These are phyloP conservation scores for Saguinus midas DNA, from an alignment of 2,113 vertebrate genomes.

Conservation along the genomic window DNA sequence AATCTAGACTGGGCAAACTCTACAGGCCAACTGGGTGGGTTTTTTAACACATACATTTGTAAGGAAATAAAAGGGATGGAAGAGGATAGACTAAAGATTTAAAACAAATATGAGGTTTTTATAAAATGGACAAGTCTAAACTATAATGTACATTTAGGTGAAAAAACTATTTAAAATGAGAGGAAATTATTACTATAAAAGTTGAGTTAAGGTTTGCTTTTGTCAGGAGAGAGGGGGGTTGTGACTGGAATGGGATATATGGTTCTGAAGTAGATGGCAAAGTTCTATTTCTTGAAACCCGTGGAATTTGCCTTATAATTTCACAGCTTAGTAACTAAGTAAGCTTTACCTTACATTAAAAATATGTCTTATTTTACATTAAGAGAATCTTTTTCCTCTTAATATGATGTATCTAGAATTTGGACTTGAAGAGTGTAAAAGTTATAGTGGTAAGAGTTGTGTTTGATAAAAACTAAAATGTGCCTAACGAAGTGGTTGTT, in stretches of 20 bases:
- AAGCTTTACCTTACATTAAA: background rate
- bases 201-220: background rate
- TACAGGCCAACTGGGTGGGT: background rate
- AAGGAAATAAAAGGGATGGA: constrained; percentile 8
- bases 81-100: background rate
- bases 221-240: background rate
- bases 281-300: background rate
- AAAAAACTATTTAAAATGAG: background rate
- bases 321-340: background rate
- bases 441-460: background rate
- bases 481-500: background rate
- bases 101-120: background rate
- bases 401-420: background rate
- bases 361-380: background rate
- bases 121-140: constrained; percentile 9
- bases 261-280: background rate
- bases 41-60: background rate
- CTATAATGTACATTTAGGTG: background rate
- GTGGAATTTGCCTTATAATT: background rate
- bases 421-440: background rate
- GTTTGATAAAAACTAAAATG: background rate
- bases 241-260: background rate
- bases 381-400: background rate
- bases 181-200: background rate
- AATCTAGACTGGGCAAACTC: background rate